phyloP scores from a whole-genome alignment of 92 coral and sea anemone species.

The Meandrina meandrites region DNA sequence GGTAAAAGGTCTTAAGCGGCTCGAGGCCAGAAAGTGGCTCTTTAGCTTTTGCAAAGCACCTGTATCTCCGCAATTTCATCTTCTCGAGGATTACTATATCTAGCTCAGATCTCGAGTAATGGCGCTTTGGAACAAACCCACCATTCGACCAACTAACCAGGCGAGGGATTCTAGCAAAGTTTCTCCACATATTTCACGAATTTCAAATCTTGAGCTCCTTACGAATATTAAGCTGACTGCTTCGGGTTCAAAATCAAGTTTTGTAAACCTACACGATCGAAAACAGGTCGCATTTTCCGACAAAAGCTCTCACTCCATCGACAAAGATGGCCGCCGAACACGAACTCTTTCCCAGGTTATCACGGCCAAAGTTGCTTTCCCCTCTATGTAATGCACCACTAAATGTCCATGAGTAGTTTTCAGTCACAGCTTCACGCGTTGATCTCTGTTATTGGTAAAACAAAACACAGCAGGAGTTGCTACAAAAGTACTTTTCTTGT shows the following conservation, averaged over 20 bases:
- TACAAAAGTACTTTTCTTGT: too few relatives aligned
- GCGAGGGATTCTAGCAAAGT: not conserved
- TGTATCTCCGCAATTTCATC: slow-evolving; percentile 67
- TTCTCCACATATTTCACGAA: slow-evolving; percentile 20
- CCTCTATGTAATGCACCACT: not conserved
- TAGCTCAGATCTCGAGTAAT: slow-evolving; percentile 53
- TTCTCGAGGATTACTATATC: slow-evolving; percentile 43
- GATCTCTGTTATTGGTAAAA: too few relatives aligned
- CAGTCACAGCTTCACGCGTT: not conserved
- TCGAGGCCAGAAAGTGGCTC: slow-evolving; percentile 54
- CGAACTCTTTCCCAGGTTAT: not conserved
- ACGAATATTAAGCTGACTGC: too few relatives aligned
- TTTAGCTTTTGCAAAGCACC: slow-evolving; percentile 47
- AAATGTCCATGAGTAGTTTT: not conserved
- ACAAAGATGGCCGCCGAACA: slow-evolving; percentile 30
- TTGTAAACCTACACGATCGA: not conserved
- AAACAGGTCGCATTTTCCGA: too few relatives aligned
- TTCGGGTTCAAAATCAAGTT: not conserved
- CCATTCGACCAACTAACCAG: not conserved
- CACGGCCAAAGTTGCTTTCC: not conserved
- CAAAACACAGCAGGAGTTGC: too few relatives aligned
- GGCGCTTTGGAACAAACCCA: not conserved
- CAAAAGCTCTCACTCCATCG: not conserved
- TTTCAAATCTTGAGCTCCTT: not conserved
- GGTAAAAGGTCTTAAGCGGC: slow-evolving; percentile 61